phyloP scores from a whole-genome alignment of 2,888 invertebrate species.

The Oscheius sp. region DNA sequence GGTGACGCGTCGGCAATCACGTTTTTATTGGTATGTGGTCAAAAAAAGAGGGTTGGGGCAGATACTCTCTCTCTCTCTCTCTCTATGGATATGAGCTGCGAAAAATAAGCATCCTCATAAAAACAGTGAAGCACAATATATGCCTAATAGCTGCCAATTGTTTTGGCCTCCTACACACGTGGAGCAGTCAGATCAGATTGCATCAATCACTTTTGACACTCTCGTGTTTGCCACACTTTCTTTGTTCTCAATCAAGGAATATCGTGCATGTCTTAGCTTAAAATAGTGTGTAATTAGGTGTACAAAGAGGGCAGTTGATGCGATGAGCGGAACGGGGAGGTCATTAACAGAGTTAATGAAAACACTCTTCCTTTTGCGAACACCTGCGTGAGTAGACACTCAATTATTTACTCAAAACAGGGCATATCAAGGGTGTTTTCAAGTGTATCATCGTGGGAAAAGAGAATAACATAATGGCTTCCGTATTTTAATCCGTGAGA shows the following conservation, averaged over 20 bases:
- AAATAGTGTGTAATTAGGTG: neutral
- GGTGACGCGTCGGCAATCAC: slow-evolving; percentile 23
- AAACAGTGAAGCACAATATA: neutral
- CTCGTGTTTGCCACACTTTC: slow-evolving; percentile 5
- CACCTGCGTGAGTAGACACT: neutral
- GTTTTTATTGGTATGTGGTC: neutral
- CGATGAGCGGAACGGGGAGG: neutral
- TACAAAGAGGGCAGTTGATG: neutral
- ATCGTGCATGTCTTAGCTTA: too few species aligned
- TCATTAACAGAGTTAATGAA: slow-evolving; percentile 8
- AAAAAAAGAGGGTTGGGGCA: neutral
- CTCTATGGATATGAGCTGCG: too few species aligned
- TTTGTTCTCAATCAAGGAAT: neutral
- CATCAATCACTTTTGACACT: slow-evolving; percentile 29
- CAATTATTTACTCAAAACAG: neutral
- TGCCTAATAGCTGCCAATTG: neutral
- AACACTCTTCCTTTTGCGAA: neutral
- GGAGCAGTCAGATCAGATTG: slow-evolving; percentile 17
- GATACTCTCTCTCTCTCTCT: too few species aligned
- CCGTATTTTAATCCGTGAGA: neutral
- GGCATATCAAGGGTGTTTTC: neutral
- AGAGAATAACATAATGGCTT: neutral
- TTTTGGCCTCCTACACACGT: slow-evolving; percentile 22
- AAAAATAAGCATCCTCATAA: neutral
- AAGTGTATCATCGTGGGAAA: neutral